These are phyloP conservation scores for Triops cancriformis DNA, from an alignment of 1,140 invertebrate genomes.

Conservation along the genomic window DNA sequence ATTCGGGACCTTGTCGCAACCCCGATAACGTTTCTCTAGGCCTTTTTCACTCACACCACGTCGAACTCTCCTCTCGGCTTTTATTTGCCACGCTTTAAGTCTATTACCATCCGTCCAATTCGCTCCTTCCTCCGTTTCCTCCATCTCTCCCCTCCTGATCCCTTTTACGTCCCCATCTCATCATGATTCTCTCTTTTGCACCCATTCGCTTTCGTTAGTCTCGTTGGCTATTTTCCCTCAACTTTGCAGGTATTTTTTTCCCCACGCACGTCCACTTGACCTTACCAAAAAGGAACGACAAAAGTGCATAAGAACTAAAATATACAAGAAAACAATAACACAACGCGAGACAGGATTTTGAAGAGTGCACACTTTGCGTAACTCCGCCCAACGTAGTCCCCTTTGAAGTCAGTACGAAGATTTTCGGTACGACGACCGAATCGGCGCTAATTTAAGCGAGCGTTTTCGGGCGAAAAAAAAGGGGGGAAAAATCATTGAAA, in stretches of 20 bases:
- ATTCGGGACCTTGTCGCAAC: not conserved
- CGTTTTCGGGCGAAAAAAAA: no score
- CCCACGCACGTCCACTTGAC: constrained; percentile 7
- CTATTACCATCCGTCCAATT: not conserved
- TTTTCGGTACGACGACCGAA: no score
- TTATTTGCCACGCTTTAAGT: not conserved
- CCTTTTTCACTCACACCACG: not conserved
- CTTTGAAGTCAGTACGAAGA: no score
- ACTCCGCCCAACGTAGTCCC: no score
- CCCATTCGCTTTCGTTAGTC: not conserved
- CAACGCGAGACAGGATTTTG: no score
- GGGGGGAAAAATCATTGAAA: no score
- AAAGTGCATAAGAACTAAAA: no score
- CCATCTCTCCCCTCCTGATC: not conserved
- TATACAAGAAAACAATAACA: no score
- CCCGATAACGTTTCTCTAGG: not conserved
- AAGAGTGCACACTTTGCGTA: no score
- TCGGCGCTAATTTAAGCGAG: no score
- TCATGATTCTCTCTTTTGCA: not conserved
- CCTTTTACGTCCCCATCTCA: not conserved
- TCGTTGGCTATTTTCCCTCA: not conserved
- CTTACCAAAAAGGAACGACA: not conserved
- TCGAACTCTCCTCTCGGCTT: not conserved
- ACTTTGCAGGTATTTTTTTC: not conserved
- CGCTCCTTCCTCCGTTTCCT: not conserved